Percentiles rank a stretch among this genome's conserved stretches.
These are phyloP conservation scores for Anticlea derivata DNA, from an alignment of 2,888 invertebrate genomes.

Conservation along the genomic window DNA sequence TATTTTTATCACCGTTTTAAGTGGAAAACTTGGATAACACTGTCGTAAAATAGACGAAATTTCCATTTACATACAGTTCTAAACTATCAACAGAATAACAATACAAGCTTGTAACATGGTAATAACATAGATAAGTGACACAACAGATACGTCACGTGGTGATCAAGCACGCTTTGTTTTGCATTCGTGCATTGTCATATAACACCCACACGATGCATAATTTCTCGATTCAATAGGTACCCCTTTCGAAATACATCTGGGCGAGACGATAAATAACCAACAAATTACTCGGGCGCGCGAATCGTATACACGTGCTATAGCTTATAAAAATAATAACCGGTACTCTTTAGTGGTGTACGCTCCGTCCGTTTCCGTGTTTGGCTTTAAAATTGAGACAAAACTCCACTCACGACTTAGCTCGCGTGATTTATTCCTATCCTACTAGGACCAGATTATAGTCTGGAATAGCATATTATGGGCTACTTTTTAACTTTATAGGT, in stretches of 20 bases:
- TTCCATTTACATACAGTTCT: slow-evolving; percentile 6
- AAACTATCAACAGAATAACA: slow-evolving; percentile 7
- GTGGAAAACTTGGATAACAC: slow-evolving; percentile 1
- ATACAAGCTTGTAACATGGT: slow-evolving; percentile 20
- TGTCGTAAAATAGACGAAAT: slow-evolving; percentile 13
- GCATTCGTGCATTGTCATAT: slow-evolving; percentile 75
- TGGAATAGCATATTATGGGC: too few relatives aligned
- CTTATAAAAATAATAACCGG: background rate
- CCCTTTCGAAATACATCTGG: slow-evolving; percentile 73
- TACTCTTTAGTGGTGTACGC: too few relatives aligned
- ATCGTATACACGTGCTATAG: slow-evolving; percentile 34
- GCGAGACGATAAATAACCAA: slow-evolving; percentile 72
- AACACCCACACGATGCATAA: slow-evolving; percentile 77
- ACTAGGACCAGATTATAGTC: too few relatives aligned
- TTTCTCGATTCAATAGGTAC: slow-evolving; percentile 69
- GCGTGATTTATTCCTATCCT: too few relatives aligned
- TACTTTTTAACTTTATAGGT: too few relatives aligned
- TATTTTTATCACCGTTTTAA: slow-evolving; percentile 14
- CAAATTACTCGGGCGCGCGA: slow-evolving; percentile 73
- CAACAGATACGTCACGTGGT: slow-evolving; percentile 33
- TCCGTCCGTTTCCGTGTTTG: too few relatives aligned
- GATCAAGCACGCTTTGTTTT: slow-evolving; percentile 47
- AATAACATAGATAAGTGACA: slow-evolving; percentile 29
- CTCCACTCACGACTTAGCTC: too few relatives aligned
- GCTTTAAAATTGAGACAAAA: too few relatives aligned